These are phyloP conservation scores for Aegotheles bennettii DNA, from an alignment of 2,113 vertebrate species.

Conservation along the genomic window DNA sequence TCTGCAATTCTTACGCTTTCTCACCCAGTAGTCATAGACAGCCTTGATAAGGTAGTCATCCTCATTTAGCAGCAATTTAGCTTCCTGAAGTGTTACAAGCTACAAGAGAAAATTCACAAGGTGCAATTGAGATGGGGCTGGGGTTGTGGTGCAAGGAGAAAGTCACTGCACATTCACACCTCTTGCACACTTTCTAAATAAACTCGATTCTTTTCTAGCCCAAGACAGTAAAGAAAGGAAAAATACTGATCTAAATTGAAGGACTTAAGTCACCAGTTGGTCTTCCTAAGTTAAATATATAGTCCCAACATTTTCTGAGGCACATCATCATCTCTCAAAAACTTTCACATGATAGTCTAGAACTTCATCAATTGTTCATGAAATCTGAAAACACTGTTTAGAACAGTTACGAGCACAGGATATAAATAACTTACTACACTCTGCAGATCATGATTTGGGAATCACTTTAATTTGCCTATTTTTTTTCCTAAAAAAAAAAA, in stretches of 20 bases:
- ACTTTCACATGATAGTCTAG: neutral
- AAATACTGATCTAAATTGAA: rapidly evolving
- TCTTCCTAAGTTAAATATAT: neutral
- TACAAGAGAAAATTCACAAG: constrained; percentile 42
- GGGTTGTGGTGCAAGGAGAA: neutral
- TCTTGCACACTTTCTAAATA: rapidly evolving
- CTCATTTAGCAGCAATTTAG: constrained; percentile 90
- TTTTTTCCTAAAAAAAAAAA: neutral
- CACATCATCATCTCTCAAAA: neutral
- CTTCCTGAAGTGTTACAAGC: constrained; percentile 90
- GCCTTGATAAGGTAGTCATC: constrained; percentile 94
- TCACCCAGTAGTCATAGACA: constrained; percentile 93
- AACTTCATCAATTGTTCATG: neutral
- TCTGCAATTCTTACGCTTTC: constrained; percentile 88
- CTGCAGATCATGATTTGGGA: neutral
- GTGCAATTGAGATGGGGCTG: neutral
- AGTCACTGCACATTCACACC: neutral
- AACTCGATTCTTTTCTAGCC: neutral
- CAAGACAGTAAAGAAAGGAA: neutral
- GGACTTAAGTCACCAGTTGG: neutral
- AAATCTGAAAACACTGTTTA: neutral
- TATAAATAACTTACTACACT: neutral
- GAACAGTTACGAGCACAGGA: neutral
- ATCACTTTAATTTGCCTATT: neutral
- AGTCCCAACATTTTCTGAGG: neutral